Evolutionary conservation across 2,113 vertebrate species (phyloP), one percentile per base, ranked within the genome.

Genomic region (Gnathonemus echidnorhynchus): DNA sequence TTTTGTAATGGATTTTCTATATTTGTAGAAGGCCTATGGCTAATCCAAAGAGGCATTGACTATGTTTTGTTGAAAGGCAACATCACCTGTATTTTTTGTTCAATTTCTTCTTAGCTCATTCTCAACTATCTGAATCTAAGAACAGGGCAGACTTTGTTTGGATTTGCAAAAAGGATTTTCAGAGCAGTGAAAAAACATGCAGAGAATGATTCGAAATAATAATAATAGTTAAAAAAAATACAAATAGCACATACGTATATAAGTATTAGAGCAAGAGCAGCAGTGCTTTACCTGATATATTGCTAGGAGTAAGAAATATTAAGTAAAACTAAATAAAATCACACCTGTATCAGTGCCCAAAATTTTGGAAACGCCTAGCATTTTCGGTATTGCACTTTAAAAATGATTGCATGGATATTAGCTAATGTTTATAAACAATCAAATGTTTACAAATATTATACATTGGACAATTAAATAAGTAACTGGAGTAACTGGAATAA

Each of bases 1-100:
- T 70, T 70, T 70, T 70, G 27, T 70, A 70, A 83, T 83, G 77
- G 77, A 45, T 83, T 83, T 83, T 83, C 77, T 83, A 45, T 83
- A 83, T 83, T 45, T 83, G 77, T 83, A 45, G 15, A 83, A 83
- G 77, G 77, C 35, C 77, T 42, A 45, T 83, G 39, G 77, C 39
- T 83, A 83, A 45, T 83, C 35, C 77, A 83, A 83, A 21, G 42
- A 42, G 17, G 15, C 19, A 45, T 45, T 83, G 42, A 45, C 77
- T 83, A 83, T 45, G 42, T 24, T 15, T 45, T 83, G n/a, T 83
- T 83, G 77, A 45, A 83, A 83, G 35, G 13, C 39, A 83, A 83
- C 62, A 70, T 70, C 10, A 70, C 62, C 39, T 83, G 77, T 83
- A 42, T 45, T 83, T 83, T 45, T 45, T 5, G 27, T 15, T 39